Evolutionary conservation across 2,113 vertebrate species (phyloP).

Genomic region (Artemisiospiza belli): DNA sequence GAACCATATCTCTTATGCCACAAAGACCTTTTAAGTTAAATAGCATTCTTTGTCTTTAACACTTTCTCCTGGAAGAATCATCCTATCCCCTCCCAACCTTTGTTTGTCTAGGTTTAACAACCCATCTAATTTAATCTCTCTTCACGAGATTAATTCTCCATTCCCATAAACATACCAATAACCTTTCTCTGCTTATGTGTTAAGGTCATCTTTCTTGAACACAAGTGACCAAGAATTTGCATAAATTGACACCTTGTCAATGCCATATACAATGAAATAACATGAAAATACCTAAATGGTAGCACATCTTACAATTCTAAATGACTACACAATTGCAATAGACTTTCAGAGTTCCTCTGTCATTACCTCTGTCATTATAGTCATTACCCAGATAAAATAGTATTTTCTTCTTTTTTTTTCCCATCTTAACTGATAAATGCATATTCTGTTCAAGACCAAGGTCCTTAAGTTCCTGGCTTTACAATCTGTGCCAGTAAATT

Average conservation of each 20-base stretch:
- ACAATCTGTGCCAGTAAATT: background rate
- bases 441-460: background rate
- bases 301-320: background rate
- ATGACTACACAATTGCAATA: background rate
- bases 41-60: background rate
- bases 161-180: background rate
- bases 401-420: background rate
- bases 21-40: background rate
- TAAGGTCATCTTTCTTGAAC: background rate
- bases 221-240: background rate
- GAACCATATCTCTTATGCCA: background rate
- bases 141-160: background rate
- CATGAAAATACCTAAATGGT: background rate
- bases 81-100: background rate
- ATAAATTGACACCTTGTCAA: background rate
- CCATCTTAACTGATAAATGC: background rate
- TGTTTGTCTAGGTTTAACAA: conserved; percentile 19
- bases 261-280: background rate
- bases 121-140: background rate
- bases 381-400: background rate
- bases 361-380: too few relatives aligned
- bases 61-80: background rate
- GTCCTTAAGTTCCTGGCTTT: background rate
- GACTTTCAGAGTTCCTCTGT: background rate
- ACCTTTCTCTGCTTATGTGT: background rate